A percentile compares a stretch with the other conserved stretches of the same genome.
These are phyloP conservation scores for Plecturocebus donacophilus DNA, from an alignment of 2,113 vertebrate species.

Conservation along the genomic window DNA sequence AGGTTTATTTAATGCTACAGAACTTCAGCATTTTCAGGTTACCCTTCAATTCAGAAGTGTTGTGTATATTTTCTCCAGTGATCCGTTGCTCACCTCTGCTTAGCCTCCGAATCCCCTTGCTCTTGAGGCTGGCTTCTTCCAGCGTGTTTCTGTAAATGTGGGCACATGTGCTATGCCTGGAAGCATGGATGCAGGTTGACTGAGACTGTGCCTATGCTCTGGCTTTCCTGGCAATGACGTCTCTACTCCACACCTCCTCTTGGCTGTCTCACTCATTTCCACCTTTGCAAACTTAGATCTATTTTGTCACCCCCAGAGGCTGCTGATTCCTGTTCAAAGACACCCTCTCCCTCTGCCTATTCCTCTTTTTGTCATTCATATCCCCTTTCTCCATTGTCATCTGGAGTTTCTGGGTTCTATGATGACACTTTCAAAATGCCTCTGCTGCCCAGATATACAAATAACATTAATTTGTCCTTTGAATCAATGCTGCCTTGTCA, in stretches of 20 bases:
- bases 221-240: not conserved
- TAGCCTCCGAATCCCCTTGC: slow-evolving; percentile 33
- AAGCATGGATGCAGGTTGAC: not conserved
- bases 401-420: not conserved
- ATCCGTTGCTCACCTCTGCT: slow-evolving; percentile 54
- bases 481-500: not conserved
- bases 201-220: fast-evolving
- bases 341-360: fast-evolving
- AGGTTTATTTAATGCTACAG: slow-evolving; percentile 73
- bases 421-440: not conserved
- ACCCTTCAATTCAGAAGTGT: slow-evolving; percentile 51
- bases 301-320: not conserved
- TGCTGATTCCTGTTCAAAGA: not conserved
- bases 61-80: slow-evolving; percentile 63
- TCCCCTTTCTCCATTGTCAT: not conserved
- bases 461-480: not conserved
- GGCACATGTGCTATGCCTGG: not conserved
- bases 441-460: not conserved
- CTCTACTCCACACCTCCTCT: fast-evolving
- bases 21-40: slow-evolving; percentile 47
- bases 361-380: not conserved
- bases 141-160: not conserved
- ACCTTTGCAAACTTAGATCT: not conserved
- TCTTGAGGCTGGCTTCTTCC: slow-evolving; percentile 12
- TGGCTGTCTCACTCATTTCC: not conserved